phyloP scores from a whole-genome alignment of 2,888 invertebrate species.

The Pristionchus fissidentatus region DNA sequence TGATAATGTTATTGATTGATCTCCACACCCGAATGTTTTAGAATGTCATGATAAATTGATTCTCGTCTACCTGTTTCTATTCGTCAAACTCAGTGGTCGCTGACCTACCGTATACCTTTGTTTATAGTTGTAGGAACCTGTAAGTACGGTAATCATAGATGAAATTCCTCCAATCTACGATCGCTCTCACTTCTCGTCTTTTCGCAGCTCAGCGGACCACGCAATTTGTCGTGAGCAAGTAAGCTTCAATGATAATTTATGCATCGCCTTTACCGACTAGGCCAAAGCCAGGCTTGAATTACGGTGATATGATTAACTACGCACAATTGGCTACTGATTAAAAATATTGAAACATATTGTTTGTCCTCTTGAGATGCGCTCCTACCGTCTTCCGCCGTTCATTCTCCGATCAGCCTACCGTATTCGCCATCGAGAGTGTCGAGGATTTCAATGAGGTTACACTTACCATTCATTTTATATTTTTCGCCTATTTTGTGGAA shows the following conservation, averaged over 20 bases:
- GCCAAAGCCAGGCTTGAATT: too few species aligned
- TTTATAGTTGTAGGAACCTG: too few species aligned
- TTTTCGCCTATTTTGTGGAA: background rate
- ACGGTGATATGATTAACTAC: too few species aligned
- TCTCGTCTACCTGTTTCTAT: background rate
- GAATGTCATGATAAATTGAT: constrained; percentile 12
- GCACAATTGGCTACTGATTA: too few species aligned
- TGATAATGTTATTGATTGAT: background rate
- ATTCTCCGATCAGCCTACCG: constrained; percentile 34
- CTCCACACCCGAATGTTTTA: background rate
- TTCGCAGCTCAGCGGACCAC: constrained; percentile 6
- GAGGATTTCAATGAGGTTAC: constrained; percentile 57
- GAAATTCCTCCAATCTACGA: constrained; percentile 39
- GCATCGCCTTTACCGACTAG: too few species aligned
- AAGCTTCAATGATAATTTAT: background rate
- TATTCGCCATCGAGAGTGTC: constrained; percentile 58
- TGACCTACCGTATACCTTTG: background rate
- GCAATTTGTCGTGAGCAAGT: constrained; percentile 27
- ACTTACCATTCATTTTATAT: background rate
- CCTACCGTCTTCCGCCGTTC: background rate
- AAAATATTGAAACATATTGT: too few species aligned
- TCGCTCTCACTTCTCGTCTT: constrained; percentile 30
- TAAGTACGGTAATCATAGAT: background rate
- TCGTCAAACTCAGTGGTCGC: background rate
- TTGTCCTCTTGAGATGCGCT: background rate